Evolutionary conservation across 2,797 vertebrate genomes (phyloP).

Genomic region (Bovichtus diacanthus): DNA sequence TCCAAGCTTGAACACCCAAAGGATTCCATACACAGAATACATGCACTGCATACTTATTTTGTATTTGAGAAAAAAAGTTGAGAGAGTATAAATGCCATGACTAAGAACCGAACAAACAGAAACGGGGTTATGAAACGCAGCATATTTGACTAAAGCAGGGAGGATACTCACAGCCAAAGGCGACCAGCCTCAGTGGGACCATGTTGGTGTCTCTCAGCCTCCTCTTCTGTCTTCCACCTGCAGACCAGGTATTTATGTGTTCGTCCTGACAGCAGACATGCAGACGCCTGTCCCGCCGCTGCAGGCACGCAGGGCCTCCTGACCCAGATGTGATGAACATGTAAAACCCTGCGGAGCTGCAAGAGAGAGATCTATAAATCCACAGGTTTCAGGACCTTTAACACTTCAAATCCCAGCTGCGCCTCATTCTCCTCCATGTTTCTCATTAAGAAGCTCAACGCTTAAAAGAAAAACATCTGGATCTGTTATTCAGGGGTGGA

Average conservation of each 20-base stretch:
- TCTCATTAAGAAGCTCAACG: conserved; percentile 48
- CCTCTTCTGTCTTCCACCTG: conserved; percentile 48
- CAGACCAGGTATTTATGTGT: conserved; percentile 62
- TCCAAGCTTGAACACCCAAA: background rate
- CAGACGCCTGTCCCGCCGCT: conserved; percentile 65
- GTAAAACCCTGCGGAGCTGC: conserved; percentile 48
- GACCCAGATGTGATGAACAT: conserved; percentile 59
- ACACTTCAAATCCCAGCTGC: conserved; percentile 46
- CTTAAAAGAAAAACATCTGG: conserved; percentile 58
- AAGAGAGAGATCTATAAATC: conserved; percentile 59
- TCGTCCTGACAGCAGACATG: conserved; percentile 61
- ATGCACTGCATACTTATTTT: background rate
- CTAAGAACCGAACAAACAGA: background rate
- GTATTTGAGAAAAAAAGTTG: background rate
- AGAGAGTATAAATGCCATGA: background rate
- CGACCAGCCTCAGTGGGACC: conserved; percentile 66
- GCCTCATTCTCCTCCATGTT: conserved; percentile 32
- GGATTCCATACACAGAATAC: background rate
- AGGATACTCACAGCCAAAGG: conserved; percentile 66
- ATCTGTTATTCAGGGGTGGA: background rate
- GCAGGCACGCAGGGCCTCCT: conserved; percentile 66
- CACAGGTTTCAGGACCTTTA: conserved; percentile 48
- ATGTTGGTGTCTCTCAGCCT: conserved; percentile 56
- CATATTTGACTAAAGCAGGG: background rate
- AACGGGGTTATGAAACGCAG: rapidly evolving